A percentile compares a stretch with the other conserved stretches of the same genome.
These are phyloP conservation scores for Melanerpes aurifrons DNA, from an alignment of 2,113 vertebrate species.

Conservation along the genomic window DNA sequence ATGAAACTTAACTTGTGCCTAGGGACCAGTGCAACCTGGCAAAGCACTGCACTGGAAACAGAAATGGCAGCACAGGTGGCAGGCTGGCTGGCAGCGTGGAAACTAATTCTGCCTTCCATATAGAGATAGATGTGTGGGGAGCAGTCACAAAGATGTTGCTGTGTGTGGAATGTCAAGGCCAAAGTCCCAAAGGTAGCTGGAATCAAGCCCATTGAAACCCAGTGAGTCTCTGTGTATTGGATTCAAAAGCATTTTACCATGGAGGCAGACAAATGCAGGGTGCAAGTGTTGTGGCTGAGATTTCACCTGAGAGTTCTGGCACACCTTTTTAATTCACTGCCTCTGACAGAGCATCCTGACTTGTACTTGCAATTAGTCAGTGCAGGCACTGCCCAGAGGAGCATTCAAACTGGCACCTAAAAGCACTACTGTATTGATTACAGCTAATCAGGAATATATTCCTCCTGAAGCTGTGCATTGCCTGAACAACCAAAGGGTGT, in stretches of 20 bases:
- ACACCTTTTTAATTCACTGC: background rate
- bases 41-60: background rate
- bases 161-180: background rate
- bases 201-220: background rate
- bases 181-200: background rate
- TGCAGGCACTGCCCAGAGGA: background rate
- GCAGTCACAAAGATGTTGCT: background rate
- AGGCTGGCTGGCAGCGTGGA: background rate
- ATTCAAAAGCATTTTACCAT: background rate
- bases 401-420: background rate
- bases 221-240: background rate
- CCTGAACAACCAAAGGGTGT: background rate
- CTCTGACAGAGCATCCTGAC: slow-evolving; percentile 4
- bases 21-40: fast-evolving
- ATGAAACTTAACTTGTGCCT: background rate
- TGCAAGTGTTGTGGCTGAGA: background rate
- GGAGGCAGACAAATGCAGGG: background rate
- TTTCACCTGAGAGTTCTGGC: background rate
- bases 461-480: background rate
- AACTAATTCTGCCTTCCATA: background rate
- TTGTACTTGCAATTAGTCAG: background rate
- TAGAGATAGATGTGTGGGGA: background rate
- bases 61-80: background rate
- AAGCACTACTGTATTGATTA: slow-evolving; percentile 12
- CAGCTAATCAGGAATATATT: background rate